Conservation (phyloP, 1,140 invertebrate species). For the Drosophila sp. region DNA sequence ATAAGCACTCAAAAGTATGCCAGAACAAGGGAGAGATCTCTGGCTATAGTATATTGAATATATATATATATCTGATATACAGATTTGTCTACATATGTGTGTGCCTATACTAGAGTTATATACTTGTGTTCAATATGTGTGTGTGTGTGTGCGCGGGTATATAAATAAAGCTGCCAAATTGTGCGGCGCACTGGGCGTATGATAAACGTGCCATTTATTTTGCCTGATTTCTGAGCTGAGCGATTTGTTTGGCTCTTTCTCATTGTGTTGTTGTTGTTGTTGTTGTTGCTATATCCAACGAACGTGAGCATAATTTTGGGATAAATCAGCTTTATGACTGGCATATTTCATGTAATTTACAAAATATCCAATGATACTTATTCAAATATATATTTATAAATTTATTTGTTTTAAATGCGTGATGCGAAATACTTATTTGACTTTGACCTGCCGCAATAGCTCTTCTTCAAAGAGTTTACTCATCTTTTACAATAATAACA, state of each 20-base stretch:
- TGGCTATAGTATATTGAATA: slow-evolving; percentile 22
- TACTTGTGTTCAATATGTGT: slow-evolving; percentile 29
- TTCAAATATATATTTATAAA: slow-evolving; percentile 23
- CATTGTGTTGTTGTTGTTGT: neutral
- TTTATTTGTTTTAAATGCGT: slow-evolving; percentile 51
- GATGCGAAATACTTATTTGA: slow-evolving; percentile 9
- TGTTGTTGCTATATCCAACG: slow-evolving; percentile 14
- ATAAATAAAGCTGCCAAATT: slow-evolving; percentile 77
- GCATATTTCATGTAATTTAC: slow-evolving; percentile 68
- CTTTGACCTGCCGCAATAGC: slow-evolving; percentile 73
- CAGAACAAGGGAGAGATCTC: slow-evolving; percentile 24
- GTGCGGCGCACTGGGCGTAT: slow-evolving; percentile 71
- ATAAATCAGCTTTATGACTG: slow-evolving; percentile 63
- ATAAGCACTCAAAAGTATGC: slow-evolving; percentile 51
- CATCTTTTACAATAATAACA: slow-evolving; percentile 4
- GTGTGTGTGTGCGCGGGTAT: slow-evolving; percentile 32
- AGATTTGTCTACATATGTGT: neutral
- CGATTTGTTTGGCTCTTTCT: slow-evolving; percentile 35
- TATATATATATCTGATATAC: slow-evolving; percentile 29
- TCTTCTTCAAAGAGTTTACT: slow-evolving; percentile 23
- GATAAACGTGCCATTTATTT: slow-evolving; percentile 80
- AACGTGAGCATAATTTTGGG: slow-evolving; percentile 25
- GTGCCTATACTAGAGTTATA: slow-evolving; percentile 2
- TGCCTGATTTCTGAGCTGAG: slow-evolving; percentile 49
- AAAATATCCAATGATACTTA: slow-evolving; percentile 18